phyloP scores from a whole-genome alignment of 2,113 vertebrate genomes.

The Gobiocypris rarus region DNA sequence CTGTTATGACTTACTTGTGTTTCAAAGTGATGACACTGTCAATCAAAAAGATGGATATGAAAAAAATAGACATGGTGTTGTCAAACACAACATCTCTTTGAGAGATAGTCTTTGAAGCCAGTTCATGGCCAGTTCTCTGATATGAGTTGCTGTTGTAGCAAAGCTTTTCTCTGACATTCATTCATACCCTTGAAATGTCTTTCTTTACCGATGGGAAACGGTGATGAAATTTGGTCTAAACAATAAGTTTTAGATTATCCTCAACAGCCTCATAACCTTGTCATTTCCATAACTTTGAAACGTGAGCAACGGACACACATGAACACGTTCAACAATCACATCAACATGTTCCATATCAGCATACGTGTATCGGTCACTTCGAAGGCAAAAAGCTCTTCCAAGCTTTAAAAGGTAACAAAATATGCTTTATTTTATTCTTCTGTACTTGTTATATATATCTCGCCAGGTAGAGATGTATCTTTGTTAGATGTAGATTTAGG shows the following conservation, averaged over 20 bases:
- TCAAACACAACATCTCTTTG: slow-evolving; percentile 31
- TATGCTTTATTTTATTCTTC: too few species aligned
- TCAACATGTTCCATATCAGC: not conserved
- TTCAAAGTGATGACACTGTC: slow-evolving; percentile 28
- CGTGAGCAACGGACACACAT: not conserved
- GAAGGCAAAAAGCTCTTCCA: not conserved
- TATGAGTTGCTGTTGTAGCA: slow-evolving; percentile 10
- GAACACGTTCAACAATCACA: not conserved
- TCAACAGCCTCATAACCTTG: not conserved
- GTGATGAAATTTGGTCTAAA: slow-evolving; percentile 14
- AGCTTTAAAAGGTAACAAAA: too few species aligned
- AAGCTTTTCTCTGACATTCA: slow-evolving; percentile 28
- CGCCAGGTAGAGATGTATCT: too few species aligned
- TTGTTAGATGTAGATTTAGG: too few species aligned
- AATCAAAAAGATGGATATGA: slow-evolving; percentile 24
- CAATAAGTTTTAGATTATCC: not conserved
- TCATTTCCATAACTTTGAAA: not conserved
- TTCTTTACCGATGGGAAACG: slow-evolving; percentile 1
- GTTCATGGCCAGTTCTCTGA: slow-evolving; percentile 36
- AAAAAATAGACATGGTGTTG: slow-evolving; percentile 19
- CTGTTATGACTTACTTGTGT: slow-evolving; percentile 27
- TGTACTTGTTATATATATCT: too few species aligned
- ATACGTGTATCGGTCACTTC: not conserved
- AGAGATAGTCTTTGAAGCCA: slow-evolving; percentile 43
- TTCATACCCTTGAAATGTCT: slow-evolving; percentile 37